Conservation (phyloP, 1,140 invertebrate genomes). For the Holotrichia oblita region DNA sequence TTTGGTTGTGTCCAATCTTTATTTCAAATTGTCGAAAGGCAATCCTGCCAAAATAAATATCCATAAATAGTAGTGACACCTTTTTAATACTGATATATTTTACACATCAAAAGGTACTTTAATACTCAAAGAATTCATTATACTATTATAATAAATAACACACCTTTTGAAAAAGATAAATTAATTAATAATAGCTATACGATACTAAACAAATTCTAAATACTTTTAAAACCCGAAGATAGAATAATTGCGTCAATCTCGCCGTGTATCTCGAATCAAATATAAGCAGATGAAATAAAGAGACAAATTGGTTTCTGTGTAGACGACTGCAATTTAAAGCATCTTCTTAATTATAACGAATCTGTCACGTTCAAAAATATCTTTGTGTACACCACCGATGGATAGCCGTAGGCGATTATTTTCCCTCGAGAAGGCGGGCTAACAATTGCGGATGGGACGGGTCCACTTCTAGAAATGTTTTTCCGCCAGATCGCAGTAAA, state of each 20-base stretch:
- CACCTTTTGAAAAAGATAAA: no score
- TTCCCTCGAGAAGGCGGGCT: conserved; percentile 61
- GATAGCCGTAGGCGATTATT: conserved; percentile 61
- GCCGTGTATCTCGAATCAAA: neutral
- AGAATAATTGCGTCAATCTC: neutral
- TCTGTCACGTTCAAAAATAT: conserved; percentile 68
- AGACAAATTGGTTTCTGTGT: neutral
- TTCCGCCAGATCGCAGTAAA: conserved; percentile 63
- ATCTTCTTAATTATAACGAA: conserved; percentile 60
- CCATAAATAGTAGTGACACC: no score
- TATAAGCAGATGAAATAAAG: neutral
- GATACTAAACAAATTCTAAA: no score
- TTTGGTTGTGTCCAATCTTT: no score
- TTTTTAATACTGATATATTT: no score
- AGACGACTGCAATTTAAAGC: neutral
- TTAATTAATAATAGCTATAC: no score
- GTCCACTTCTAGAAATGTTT: conserved; percentile 69
- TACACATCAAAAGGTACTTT: no score
- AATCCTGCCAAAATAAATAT: no score
- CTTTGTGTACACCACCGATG: conserved; percentile 64
- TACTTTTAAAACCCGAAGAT: neutral
- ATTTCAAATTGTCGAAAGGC: no score
- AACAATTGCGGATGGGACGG: conserved; percentile 66
- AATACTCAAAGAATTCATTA: no score
- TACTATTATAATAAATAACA: no score